These are phyloP conservation scores for Burhinus bistriatus DNA, from an alignment of 2,113 vertebrate species.

Conservation along the genomic window DNA sequence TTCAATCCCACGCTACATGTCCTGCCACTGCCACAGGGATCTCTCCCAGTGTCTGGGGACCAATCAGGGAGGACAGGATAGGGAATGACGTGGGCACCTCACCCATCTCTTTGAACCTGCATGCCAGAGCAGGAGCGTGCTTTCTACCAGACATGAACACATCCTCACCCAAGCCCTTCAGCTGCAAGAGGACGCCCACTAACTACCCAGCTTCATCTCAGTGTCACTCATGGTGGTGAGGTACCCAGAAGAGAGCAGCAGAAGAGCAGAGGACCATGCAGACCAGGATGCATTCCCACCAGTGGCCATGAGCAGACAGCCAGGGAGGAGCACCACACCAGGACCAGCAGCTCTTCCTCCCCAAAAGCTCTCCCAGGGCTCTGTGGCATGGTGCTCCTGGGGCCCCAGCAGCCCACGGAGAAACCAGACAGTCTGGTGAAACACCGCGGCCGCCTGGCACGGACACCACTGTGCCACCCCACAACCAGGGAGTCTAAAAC, in stretches of 20 bases:
- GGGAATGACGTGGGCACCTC: not conserved
- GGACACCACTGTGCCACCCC: not conserved
- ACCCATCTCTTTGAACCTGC: not conserved
- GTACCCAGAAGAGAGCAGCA: not conserved
- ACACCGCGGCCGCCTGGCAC: accelerated
- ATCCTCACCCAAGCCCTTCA: not conserved
- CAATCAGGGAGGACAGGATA: accelerated
- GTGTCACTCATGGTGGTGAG: too few relatives aligned
- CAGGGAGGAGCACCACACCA: not conserved
- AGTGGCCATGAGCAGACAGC: not conserved
- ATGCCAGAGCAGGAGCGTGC: not conserved
- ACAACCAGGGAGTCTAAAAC: not conserved
- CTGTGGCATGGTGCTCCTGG: too few relatives aligned
- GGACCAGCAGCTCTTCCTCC: not conserved
- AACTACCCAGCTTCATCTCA: not conserved
- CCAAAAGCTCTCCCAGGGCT: not conserved
- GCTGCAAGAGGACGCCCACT: not conserved
- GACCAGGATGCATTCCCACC: not conserved
- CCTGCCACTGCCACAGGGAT: not conserved
- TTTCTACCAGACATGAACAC: not conserved
- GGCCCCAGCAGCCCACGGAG: too few relatives aligned
- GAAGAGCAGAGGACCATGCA: not conserved
- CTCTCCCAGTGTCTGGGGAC: not conserved
- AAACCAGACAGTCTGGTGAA: too few relatives aligned
- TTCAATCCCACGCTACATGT: too few relatives aligned